phyloP scores from a whole-genome alignment of 2,797 vertebrate species.

The Oryzias sinensis region DNA sequence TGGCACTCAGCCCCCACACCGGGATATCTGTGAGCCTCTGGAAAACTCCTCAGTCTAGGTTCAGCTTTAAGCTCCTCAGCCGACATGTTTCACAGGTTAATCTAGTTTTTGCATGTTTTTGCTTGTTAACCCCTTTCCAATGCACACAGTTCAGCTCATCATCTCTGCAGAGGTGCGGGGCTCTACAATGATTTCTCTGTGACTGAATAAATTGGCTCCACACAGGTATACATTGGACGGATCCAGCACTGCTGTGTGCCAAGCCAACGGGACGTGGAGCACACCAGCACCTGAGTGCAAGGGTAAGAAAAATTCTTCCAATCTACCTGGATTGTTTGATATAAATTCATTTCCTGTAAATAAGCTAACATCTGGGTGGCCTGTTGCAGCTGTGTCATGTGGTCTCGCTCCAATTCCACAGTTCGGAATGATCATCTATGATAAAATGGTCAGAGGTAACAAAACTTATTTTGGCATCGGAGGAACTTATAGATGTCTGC shows the following conservation, averaged over 20 bases:
- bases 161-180: too few relatives aligned
- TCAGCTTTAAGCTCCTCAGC: too few relatives aligned
- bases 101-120: too few relatives aligned
- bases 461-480: slow-evolving; percentile 55
- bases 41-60: too few relatives aligned
- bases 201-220: slow-evolving; percentile 1
- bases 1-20: too few relatives aligned
- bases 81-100: too few relatives aligned
- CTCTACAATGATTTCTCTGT: too few relatives aligned
- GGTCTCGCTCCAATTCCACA: slow-evolving; percentile 71
- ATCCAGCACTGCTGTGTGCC: slow-evolving; percentile 70
- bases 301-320: slow-evolving; percentile 68
- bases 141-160: too few relatives aligned
- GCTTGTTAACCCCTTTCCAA: too few relatives aligned
- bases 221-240: slow-evolving; percentile 81
- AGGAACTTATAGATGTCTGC: slow-evolving; percentile 76
- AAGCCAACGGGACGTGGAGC: slow-evolving; percentile 80
- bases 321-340: background rate
- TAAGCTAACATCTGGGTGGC: background rate
- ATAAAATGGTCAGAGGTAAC: slow-evolving; percentile 49
- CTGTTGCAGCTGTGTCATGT: slow-evolving; percentile 76
- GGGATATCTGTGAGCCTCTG: too few relatives aligned
- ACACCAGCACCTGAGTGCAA: slow-evolving; percentile 70
- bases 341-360: background rate
- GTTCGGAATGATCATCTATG: slow-evolving; percentile 69